A percentile compares a stretch with the other conserved stretches of the same genome.
Conservation (phyloP, 2,113 vertebrate genomes). For the Motacilla alba region DNA sequence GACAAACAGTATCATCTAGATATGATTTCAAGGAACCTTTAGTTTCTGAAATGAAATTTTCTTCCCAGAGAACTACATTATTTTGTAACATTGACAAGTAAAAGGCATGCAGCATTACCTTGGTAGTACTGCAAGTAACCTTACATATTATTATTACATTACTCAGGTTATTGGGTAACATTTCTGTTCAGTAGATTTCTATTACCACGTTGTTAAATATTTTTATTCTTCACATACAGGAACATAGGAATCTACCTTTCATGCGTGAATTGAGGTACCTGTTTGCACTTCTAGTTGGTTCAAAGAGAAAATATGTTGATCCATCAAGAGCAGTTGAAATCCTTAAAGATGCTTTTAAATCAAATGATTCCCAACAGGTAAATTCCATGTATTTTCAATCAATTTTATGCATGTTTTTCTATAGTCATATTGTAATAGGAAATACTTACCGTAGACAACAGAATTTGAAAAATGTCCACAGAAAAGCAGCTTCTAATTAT, state of each 20-base stretch:
- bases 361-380: constrained; percentile 97
- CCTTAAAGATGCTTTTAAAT: constrained; percentile 98
- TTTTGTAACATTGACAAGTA: background rate
- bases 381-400: background rate
- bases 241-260: constrained; percentile 96
- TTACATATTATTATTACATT: background rate
- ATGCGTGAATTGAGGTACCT: constrained; percentile 94
- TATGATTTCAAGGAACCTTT: background rate
- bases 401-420: background rate
- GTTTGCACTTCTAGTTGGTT: constrained; percentile 96
- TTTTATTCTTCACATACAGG: constrained; percentile 71
- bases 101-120: background rate
- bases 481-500: background rate
- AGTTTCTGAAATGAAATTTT: background rate
- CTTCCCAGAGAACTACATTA: background rate
- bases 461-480: background rate
- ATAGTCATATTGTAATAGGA: background rate
- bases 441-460: background rate
- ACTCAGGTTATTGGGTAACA: background rate
- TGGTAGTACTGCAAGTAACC: background rate
- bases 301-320: constrained; percentile 97
- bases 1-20: background rate
- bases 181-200: background rate
- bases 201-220: background rate
- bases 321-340: constrained; percentile 97